A percentile compares a stretch with the other conserved stretches of the same genome.
Conservation (phyloP, 2,888 invertebrate species). For the Chymomyza caudatula region DNA sequence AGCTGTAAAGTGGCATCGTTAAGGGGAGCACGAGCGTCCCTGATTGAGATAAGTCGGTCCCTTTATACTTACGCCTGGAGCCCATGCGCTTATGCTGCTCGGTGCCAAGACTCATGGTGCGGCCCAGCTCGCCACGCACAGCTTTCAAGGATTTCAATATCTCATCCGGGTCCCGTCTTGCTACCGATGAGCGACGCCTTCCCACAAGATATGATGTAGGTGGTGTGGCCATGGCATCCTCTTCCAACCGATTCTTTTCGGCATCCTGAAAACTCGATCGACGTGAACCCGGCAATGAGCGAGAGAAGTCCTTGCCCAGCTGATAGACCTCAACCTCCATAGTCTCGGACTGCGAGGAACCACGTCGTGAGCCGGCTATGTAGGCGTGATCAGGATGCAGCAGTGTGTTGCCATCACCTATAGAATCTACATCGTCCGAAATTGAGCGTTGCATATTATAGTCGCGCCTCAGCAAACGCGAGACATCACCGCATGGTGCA, state of each 20-base stretch:
- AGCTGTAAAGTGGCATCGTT: not conserved
- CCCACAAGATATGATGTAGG: slow-evolving; percentile 83
- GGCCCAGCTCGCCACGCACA: slow-evolving; percentile 89
- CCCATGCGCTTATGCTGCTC: slow-evolving; percentile 79
- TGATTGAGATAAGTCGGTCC: not conserved
- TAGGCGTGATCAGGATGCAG: slow-evolving; percentile 93
- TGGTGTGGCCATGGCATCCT: slow-evolving; percentile 76
- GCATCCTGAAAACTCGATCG: slow-evolving; percentile 89
- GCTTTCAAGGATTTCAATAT: slow-evolving; percentile 89
- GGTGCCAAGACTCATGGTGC: slow-evolving; percentile 88
- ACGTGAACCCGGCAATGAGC: slow-evolving; percentile 90
- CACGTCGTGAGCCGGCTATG: slow-evolving; percentile 87
- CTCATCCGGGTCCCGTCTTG: slow-evolving; percentile 90
- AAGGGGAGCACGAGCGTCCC: not conserved
- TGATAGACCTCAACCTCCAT: slow-evolving; percentile 91
- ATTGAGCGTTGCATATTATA: slow-evolving; percentile 87
- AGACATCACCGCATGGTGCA: slow-evolving; percentile 80
- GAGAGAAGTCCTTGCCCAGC: slow-evolving; percentile 90
- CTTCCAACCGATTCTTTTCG: slow-evolving; percentile 81
- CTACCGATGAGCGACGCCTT: slow-evolving; percentile 88
- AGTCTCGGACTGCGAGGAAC: slow-evolving; percentile 93
- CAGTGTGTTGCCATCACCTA: slow-evolving; percentile 86
- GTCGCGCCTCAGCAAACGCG: slow-evolving; percentile 84
- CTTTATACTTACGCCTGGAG: slow-evolving; percentile 84
- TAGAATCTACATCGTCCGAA: slow-evolving; percentile 87